These are phyloP conservation scores for Hepsetus odoe DNA, from an alignment of 2,113 vertebrate genomes.

Conservation along the genomic window DNA sequence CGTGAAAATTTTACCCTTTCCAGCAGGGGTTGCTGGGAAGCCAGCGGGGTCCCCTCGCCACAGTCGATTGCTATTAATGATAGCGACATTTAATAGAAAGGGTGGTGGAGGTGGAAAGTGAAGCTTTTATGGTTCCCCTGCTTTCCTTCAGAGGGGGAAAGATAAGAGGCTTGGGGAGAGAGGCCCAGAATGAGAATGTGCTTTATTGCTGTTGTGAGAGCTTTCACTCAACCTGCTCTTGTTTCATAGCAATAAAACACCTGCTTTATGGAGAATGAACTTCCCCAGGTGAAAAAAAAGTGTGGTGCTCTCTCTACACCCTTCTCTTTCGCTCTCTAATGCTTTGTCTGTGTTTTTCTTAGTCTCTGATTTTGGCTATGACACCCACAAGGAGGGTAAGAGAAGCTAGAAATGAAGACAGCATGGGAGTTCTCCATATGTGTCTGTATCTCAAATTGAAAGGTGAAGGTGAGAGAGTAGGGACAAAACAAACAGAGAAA, in stretches of 20 bases:
- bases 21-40: conserved; percentile 11
- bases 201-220: conserved; percentile 58
- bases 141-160: conserved; percentile 21
- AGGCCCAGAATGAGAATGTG: conserved; percentile 52
- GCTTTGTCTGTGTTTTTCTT: neutral
- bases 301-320: conserved; percentile 3
- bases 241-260: conserved; percentile 56
- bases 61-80: conserved; percentile 65
- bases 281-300: conserved; percentile 36
- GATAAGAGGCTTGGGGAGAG: conserved; percentile 41
- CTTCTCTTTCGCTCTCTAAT: neutral
- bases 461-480: conserved; percentile 11
- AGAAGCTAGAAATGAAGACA: neutral
- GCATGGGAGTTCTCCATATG: neutral
- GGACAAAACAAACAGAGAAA: neutral
- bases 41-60: conserved; percentile 34
- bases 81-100: conserved; percentile 58
- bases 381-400: neutral
- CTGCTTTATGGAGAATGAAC: conserved; percentile 51
- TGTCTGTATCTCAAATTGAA: neutral
- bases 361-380: neutral
- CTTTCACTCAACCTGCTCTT: conserved; percentile 51
- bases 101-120: conserved; percentile 51
- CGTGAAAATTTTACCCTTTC: conserved; percentile 45
- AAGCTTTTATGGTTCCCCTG: conserved; percentile 28